Conservation (phyloP, 2,888 invertebrate genomes). For the Microctonus hyperodae region DNA sequence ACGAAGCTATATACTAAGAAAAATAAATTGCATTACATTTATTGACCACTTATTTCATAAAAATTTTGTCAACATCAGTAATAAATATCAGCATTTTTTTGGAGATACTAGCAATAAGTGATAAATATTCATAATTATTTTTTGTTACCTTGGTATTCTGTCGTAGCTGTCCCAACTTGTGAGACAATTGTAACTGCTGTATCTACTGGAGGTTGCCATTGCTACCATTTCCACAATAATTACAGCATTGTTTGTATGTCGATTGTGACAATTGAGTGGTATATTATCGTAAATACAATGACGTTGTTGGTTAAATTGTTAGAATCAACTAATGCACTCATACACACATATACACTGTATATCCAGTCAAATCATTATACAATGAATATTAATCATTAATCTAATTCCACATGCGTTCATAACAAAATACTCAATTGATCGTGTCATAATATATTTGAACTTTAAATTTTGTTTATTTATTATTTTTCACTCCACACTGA, state of each 20-base stretch:
- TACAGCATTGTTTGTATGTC: slow-evolving; percentile 29
- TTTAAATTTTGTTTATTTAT: not conserved
- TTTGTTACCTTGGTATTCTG: slow-evolving; percentile 81
- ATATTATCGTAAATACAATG: slow-evolving; percentile 1
- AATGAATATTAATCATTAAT: not conserved
- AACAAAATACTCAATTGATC: not conserved
- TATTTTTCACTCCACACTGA: slow-evolving; percentile 7
- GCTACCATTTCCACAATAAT: slow-evolving; percentile 45
- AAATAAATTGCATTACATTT: slow-evolving; percentile 48
- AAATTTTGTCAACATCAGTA: not conserved
- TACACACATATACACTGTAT: not conserved
- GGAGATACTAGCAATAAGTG: not conserved
- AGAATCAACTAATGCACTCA: not conserved
- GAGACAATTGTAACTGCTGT: slow-evolving; percentile 88
- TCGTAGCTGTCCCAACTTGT: slow-evolving; percentile 93
- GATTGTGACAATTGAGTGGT: slow-evolving; percentile 8
- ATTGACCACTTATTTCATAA: slow-evolving; percentile 47
- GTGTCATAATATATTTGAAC: not conserved
- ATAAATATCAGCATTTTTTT: not conserved
- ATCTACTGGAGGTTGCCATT: slow-evolving; percentile 79
- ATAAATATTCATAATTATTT: not conserved
- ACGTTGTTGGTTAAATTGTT: not conserved
- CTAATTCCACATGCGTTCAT: not conserved
- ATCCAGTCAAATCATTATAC: not conserved
- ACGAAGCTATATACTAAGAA: not conserved